Evolutionary conservation across 1,140 invertebrate species (phyloP).

Genomic region (Bombus breviceps): DNA sequence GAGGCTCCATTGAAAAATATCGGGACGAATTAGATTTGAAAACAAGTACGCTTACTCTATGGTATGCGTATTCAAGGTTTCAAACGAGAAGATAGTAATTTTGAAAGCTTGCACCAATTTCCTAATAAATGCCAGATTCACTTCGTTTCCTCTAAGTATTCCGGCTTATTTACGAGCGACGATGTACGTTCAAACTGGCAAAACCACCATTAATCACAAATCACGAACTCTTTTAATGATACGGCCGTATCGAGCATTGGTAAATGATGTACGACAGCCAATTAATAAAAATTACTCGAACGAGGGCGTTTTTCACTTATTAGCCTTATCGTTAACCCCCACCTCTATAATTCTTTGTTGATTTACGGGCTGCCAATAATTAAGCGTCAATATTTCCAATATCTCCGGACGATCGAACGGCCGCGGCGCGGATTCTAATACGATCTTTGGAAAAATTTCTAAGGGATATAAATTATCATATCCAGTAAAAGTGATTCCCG

Average conservation of each 20-base stretch:
- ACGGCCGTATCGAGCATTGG: background rate
- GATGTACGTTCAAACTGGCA: too few species aligned
- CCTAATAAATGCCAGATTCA: background rate
- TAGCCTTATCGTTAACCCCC: background rate
- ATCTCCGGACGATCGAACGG: background rate
- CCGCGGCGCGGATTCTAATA: background rate
- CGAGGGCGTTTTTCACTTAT: background rate
- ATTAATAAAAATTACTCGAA: constrained; percentile 15
- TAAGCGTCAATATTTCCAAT: constrained; percentile 7
- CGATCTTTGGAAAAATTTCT: constrained; percentile 10
- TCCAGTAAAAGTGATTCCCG: constrained; percentile 22
- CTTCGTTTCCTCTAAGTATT: background rate
- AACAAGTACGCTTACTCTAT: too few species aligned
- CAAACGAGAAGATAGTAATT: too few species aligned
- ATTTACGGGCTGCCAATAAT: constrained; percentile 33
- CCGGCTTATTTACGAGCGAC: background rate
- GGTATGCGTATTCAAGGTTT: too few species aligned
- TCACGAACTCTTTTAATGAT: background rate
- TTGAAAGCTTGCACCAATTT: background rate
- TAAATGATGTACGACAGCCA: background rate
- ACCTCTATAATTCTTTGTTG: background rate
- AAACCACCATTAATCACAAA: background rate
- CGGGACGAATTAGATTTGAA: too few species aligned
- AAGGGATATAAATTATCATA: constrained; percentile 16
- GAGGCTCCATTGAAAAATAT: too few species aligned